Evolutionary conservation across 2,113 vertebrate genomes (phyloP).

Genomic region (Carollia perspicillata): DNA sequence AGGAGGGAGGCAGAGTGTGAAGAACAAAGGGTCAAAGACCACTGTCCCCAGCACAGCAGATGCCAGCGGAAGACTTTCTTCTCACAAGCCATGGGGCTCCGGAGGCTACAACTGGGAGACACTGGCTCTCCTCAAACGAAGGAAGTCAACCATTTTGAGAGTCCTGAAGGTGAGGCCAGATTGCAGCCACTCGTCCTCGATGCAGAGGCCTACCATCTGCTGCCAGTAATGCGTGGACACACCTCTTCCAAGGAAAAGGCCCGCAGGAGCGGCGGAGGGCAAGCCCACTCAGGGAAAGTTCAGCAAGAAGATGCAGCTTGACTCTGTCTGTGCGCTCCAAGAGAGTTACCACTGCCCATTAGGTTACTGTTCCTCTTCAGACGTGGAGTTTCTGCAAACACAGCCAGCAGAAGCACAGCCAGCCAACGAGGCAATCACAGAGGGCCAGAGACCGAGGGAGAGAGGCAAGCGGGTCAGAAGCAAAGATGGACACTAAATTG

Average conservation of each 20-base stretch:
- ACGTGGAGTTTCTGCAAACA: slow-evolving; percentile 61
- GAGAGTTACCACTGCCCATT: slow-evolving; percentile 74
- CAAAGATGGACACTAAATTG: neutral
- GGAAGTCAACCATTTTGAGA: neutral
- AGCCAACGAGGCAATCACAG: neutral
- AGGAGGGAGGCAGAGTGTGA: neutral
- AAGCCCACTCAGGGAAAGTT: slow-evolving; percentile 64
- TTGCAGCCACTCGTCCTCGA: neutral
- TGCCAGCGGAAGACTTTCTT: neutral
- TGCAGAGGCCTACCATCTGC: slow-evolving; percentile 1
- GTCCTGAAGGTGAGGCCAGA: slow-evolving; percentile 30
- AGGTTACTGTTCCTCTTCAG: slow-evolving; percentile 70
- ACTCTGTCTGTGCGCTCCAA: slow-evolving; percentile 48
- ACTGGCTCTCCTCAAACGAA: neutral
- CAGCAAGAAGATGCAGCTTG: slow-evolving; percentile 62
- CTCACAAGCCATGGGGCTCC: neutral
- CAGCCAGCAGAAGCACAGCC: slow-evolving; percentile 49
- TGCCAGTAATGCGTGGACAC: neutral
- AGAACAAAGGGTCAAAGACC: neutral
- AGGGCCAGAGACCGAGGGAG: slow-evolving; percentile 32
- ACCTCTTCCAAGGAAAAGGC: slow-evolving; percentile 59
- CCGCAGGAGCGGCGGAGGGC: slow-evolving; percentile 46
- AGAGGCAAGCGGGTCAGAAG: neutral
- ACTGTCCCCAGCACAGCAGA: neutral
- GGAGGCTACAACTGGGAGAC: neutral